Conservation (phyloP, 64 coral and sea anemone genomes). For the Acropora tenuis region DNA sequence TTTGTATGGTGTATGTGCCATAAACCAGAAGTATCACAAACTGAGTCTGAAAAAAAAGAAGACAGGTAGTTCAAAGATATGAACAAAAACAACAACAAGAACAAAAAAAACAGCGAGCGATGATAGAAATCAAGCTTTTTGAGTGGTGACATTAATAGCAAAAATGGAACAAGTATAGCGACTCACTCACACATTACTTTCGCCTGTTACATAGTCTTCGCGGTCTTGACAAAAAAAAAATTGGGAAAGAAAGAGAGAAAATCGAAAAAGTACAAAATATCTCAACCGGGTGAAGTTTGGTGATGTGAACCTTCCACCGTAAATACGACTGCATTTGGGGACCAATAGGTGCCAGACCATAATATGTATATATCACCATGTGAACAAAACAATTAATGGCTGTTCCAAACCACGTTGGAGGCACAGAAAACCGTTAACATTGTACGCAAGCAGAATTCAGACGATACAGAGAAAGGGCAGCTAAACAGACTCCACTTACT, state of each 20-base stretch:
- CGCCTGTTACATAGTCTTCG: no score
- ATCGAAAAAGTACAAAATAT: neutral
- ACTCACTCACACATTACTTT: no score
- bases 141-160: no score
- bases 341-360: conserved; percentile 90
- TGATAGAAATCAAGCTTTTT: neutral
- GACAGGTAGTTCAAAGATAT: neutral
- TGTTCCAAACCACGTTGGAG: conserved; percentile 92
- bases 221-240: no score
- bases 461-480: no score
- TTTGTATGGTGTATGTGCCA: neutral
- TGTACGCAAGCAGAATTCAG: neutral
- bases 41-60: conserved; percentile 43
- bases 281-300: conserved; percentile 94
- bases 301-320: conserved; percentile 94
- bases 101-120: no score
- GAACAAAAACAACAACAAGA: no score
- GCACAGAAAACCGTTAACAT: neutral
- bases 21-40: conserved; percentile 44
- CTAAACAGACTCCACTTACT: no score
- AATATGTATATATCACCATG: conserved; percentile 92
- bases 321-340: conserved; percentile 78
- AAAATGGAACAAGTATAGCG: no score
- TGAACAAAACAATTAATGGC: conserved; percentile 89
- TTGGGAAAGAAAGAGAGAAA: no score